These are phyloP conservation scores for Petrocephalus microphthalmus DNA, from an alignment of 2,113 vertebrate species.

Conservation along the genomic window DNA sequence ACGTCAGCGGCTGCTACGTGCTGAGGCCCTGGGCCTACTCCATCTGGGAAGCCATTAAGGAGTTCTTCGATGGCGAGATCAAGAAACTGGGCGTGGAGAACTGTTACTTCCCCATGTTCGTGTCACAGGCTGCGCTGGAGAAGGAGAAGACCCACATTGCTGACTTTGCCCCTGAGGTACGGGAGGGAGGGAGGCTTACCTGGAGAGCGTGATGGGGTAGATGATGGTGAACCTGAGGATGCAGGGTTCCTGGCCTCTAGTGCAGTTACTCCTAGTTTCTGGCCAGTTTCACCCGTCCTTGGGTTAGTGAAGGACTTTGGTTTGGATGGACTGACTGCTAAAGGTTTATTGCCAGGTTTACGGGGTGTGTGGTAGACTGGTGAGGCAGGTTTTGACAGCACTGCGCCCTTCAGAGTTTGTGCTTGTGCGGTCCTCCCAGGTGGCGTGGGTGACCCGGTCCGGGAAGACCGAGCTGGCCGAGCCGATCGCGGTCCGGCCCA, in stretches of 20 bases:
- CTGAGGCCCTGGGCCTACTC: constrained; percentile 89
- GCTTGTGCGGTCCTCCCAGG: constrained; percentile 54
- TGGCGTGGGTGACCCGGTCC: constrained; percentile 97
- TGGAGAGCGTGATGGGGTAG: neutral
- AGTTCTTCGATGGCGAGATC: constrained; percentile 88
- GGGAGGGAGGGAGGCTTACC: neutral
- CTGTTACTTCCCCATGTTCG: constrained; percentile 98
- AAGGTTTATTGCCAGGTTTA: neutral
- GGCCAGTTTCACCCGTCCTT: neutral
- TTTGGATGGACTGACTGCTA: neutral
- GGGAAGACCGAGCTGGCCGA: constrained; percentile 94
- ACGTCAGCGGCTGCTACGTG: constrained; percentile 94
- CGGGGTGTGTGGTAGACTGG: neutral
- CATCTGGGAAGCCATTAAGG: constrained; percentile 89
- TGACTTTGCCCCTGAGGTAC: constrained; percentile 95
- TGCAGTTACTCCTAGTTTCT: neutral
- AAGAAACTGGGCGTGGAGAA: constrained; percentile 96
- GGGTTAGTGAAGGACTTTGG: neutral
- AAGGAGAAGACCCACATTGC: constrained; percentile 87
- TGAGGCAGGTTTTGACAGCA: neutral
- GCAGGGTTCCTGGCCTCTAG: neutral
- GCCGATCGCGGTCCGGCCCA: constrained; percentile 90
- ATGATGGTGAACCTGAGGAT: neutral
- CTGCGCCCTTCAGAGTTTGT: neutral
- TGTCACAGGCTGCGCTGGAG: constrained; percentile 90